Evolutionary conservation across 2,797 vertebrate genomes (phyloP), one percentile per base, ranked within the genome.

Genomic region (Gobio occitaniae): DNA sequence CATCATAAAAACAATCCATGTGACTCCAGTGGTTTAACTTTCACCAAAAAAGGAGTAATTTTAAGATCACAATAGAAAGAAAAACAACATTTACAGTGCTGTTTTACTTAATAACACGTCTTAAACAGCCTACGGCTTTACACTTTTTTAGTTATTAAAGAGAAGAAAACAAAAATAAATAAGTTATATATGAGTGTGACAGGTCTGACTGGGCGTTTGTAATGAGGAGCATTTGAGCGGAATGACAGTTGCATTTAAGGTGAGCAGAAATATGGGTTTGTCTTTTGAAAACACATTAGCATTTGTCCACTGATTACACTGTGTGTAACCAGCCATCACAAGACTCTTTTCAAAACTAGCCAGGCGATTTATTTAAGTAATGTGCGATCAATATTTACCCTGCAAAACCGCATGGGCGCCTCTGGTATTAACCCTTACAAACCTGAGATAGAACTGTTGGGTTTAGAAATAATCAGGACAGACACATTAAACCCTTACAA

Each of bases 321-420:
- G 87, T 63, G 82, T 76, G 78, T 84, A 84, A 88, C 74, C 81
- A 88, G 78, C 78, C 81, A 52, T 82, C 48, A 61, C 32, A 6
- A 56, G 77, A 69, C 84, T 78, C 82, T 89, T 90, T 94, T 90
- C 86, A 90, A 92, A 88, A 92, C 91, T 87, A 91, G 90, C 74
- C 80, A 88, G 81, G 91, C 91, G 90, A 93, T 95, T 94, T 92
- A 94, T 95, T 93, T 93, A 92, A 93, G 92, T 93, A 94, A 94
- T 78, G 91, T 92, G 87, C 88, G 87, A 95, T 95, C 94, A 92
- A 95, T 95, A 95, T 88, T 85, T 87, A 88, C 86, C 87, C 88
- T 83, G 87, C 89, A 89, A 92, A 32, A 92, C 91, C 88, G 70
- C 77, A 80, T 2, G 19, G 8, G 21, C n/a, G 17, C 16, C 25